These are phyloP conservation scores for Budorcas taxicolor DNA, from an alignment of 2,113 vertebrate species.

Conservation along the genomic window DNA sequence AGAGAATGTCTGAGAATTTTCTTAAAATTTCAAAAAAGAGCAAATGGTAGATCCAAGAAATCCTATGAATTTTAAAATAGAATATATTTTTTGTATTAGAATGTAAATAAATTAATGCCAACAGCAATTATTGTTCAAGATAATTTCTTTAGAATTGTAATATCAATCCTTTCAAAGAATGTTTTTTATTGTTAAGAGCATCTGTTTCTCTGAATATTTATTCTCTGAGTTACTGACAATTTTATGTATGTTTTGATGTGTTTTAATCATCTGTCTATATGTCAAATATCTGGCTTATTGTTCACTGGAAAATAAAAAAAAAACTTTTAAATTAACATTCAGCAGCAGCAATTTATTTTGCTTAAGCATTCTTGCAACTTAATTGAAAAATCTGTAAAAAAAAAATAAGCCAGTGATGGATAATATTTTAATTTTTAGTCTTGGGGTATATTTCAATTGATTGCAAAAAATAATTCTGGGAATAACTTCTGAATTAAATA, in stretches of 20 bases:
- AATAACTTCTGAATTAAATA: background rate
- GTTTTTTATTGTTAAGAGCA: background rate
- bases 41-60: background rate
- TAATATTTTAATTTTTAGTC: conserved; percentile 24
- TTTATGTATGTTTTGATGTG: background rate
- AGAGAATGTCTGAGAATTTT: background rate
- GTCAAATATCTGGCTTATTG: background rate
- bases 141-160: background rate
- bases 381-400: conserved; percentile 1
- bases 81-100: background rate
- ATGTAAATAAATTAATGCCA: background rate
- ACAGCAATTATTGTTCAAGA: background rate
- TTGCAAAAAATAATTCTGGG: background rate
- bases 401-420: background rate
- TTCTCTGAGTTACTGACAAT: background rate
- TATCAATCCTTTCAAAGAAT: background rate
- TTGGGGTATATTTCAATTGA: background rate
- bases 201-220: background rate
- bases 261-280: background rate
- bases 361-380: background rate
- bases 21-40: background rate
- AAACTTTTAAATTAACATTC: background rate
- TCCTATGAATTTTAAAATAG: background rate
- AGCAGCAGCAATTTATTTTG: background rate
- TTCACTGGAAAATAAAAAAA: background rate